Conservation (phyloP, 2,797 vertebrate genomes). For the Denticeps clupeoides region DNA sequence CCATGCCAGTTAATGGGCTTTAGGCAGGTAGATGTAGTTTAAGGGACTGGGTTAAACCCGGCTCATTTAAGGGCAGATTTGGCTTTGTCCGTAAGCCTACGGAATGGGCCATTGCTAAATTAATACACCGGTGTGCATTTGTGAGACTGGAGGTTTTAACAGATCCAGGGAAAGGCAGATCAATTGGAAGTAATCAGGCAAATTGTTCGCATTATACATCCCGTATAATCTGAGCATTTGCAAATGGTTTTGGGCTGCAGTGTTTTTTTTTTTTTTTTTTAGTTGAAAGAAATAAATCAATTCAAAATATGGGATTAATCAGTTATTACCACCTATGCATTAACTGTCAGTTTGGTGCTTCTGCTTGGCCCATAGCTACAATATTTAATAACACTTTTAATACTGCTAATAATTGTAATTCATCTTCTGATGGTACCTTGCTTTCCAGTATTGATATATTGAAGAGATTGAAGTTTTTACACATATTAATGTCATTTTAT, state of each 20-base stretch:
- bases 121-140: slow-evolving; percentile 45
- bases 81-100: slow-evolving; percentile 59
- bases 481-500: no score
- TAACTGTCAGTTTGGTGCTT: no score
- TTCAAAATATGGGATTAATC: background rate
- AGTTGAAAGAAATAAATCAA: background rate
- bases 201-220: slow-evolving; percentile 69
- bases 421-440: no score
- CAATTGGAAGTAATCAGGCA: slow-evolving; percentile 75
- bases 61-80: slow-evolving; percentile 46
- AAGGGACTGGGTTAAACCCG: no score
- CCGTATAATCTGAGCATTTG: slow-evolving; percentile 66
- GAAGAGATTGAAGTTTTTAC: no score
- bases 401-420: no score
- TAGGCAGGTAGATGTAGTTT: no score
- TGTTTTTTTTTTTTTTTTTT: slow-evolving; percentile 41
- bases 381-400: no score
- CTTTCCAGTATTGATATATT: no score
- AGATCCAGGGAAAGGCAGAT: slow-evolving; percentile 52
- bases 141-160: slow-evolving; percentile 46
- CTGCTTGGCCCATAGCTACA: no score
- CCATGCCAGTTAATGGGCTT: no score
- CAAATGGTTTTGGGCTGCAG: no score
- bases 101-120: slow-evolving; percentile 62
- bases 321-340: background rate